Base-by-base conservation (phyloP, 53 echinoderm and acorn worm species). In the Holothuria leucospilota region DNA sequence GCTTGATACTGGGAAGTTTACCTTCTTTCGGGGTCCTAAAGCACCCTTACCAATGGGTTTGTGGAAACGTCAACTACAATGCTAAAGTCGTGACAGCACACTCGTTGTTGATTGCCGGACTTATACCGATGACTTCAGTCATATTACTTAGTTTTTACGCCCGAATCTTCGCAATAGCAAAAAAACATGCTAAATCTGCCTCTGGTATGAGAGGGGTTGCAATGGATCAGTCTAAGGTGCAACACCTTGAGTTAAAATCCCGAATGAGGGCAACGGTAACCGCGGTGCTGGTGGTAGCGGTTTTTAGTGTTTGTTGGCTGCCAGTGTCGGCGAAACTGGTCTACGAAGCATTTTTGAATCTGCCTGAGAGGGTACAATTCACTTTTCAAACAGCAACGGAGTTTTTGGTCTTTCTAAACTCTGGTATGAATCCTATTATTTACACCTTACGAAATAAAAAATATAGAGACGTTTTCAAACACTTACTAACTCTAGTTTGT, bases 41-140 rank as follows among this genome's bases (percentile, higher is more conserved):
- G 34, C 10, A 77, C 12, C 63, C 82, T 38, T 20, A 81, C 61
- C 82, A 62, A n/a, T 81, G 82, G 82, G 82, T 81, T 16, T 81
- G 82, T 23, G 82, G 82, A 11, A 62, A 34, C 30, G 28, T 29
- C 6, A 38, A 26, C 39, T 81, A 81, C 82, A 13, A 81, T 34
- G 30, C 82, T 18, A 34, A 16, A 16, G 28, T 62, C 7, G 63
- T 81, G 16, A 20, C 62, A 18, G 63, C 20, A 18, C 63, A 62
- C 39, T 29, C 63, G 60, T 15, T 81, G 8, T 14, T 40, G 20
- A 11, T 60, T 10, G 28, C 82, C 5, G 63, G 20, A 38, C 7
- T 34, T 18, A 21, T 42, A 1, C 82, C 82, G 8, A 29, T 27
- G 13, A 7, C 23, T 26, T 61, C 61, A 18, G 24, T 60, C 2